phyloP scores from a whole-genome alignment of 2,113 vertebrate species.

The Coptodon bakossiorum region DNA sequence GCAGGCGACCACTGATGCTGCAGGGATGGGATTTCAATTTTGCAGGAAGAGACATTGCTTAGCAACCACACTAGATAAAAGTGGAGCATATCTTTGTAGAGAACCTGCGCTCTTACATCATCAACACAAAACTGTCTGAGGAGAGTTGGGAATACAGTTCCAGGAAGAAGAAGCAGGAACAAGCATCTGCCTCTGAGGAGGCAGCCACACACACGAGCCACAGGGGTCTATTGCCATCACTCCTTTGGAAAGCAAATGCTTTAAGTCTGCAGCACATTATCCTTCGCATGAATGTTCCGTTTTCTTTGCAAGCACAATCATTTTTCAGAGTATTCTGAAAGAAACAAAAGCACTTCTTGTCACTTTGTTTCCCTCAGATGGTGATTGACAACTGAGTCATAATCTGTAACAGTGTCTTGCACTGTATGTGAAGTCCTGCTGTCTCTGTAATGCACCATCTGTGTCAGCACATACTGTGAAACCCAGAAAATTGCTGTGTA shows the following conservation, averaged over 20 bases:
- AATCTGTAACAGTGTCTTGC: not conserved
- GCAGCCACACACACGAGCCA: not conserved
- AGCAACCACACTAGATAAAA: slow-evolving; percentile 70
- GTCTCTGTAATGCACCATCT: slow-evolving; percentile 24
- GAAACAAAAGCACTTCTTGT: not conserved
- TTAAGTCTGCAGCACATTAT: not conserved
- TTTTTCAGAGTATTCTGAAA: not conserved
- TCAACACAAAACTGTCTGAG: not conserved
- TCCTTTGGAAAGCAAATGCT: not conserved
- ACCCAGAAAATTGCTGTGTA: not conserved
- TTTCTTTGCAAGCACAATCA: accelerated
- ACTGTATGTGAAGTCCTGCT: slow-evolving; percentile 18
- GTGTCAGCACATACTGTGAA: slow-evolving; percentile 13
- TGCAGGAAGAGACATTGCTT: slow-evolving; percentile 64
- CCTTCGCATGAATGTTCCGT: not conserved
- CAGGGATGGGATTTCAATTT: slow-evolving; percentile 57
- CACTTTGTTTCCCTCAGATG: not conserved
- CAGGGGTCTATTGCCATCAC: not conserved
- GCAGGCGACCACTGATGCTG: slow-evolving; percentile 24
- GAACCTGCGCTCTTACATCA: slow-evolving; percentile 39
- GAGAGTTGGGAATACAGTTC: not conserved
- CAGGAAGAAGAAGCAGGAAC: not conserved
- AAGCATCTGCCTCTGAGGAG: not conserved
- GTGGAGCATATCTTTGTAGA: slow-evolving; percentile 30
- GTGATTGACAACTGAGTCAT: not conserved